Percentiles rank a stretch among this genome's conserved stretches.
Conservation (phyloP, 2,113 vertebrate species). For the Mesitornis unicolor region DNA sequence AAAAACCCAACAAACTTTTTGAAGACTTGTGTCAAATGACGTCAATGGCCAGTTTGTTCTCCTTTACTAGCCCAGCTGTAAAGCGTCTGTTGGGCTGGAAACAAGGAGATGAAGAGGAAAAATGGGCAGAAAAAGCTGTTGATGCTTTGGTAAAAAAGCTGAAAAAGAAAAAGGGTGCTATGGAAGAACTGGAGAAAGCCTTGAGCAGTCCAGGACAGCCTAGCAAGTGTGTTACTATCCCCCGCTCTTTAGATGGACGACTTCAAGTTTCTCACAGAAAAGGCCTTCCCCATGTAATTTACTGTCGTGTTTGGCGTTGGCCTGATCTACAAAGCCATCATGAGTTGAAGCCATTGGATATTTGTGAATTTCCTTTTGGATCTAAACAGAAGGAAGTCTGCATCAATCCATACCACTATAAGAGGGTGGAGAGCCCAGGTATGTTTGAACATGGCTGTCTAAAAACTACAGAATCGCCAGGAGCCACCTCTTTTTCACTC, state of each 20-base stretch:
- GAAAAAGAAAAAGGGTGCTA: slow-evolving; percentile 98
- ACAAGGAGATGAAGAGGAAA: slow-evolving; percentile 98
- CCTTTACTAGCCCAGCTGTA: slow-evolving; percentile 98
- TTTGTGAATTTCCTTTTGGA: slow-evolving; percentile 98
- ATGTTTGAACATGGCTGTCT: not conserved
- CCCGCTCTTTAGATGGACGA: slow-evolving; percentile 92
- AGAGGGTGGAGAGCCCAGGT: slow-evolving; percentile 97
- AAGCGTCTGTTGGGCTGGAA: slow-evolving; percentile 98
- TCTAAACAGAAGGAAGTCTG: slow-evolving; percentile 99
- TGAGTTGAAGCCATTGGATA: slow-evolving; percentile 95
- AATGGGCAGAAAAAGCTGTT: slow-evolving; percentile 98
- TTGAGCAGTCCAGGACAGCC: slow-evolving; percentile 96
- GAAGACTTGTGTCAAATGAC: slow-evolving; percentile 81
- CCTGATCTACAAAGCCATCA: slow-evolving; percentile 98
- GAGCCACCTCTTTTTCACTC: not conserved
- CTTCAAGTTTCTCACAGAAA: slow-evolving; percentile 97
- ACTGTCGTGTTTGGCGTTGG: slow-evolving; percentile 98
- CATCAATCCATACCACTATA: slow-evolving; percentile 99
- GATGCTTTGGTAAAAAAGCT: slow-evolving; percentile 97
- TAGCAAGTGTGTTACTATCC: slow-evolving; percentile 98
- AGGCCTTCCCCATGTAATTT: slow-evolving; percentile 97
- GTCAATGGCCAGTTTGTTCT: slow-evolving; percentile 98
- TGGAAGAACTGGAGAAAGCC: slow-evolving; percentile 98
- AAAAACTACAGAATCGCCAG: not conserved
- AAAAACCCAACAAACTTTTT: slow-evolving; percentile 31